phyloP scores from a whole-genome alignment of 1,140 invertebrate species.

The Drosophila malerkotliana region DNA sequence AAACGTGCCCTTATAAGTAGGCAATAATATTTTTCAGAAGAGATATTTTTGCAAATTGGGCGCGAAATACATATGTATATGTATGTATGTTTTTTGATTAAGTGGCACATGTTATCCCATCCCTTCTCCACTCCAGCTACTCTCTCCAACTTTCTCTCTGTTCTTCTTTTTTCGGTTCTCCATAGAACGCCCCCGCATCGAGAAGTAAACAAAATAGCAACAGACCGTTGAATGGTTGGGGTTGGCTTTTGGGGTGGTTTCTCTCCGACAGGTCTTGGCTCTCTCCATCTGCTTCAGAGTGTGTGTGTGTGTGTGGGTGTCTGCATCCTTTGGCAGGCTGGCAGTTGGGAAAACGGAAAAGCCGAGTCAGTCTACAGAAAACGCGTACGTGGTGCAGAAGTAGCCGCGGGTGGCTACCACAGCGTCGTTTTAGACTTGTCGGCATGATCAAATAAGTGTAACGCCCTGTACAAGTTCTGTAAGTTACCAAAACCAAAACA shows the following conservation, averaged over 20 bases:
- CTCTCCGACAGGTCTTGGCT: constrained; percentile 34
- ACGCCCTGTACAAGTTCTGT: constrained; percentile 84
- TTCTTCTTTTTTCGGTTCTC: background rate
- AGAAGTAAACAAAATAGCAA: constrained; percentile 81
- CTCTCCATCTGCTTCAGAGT: constrained; percentile 19
- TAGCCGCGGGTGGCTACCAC: constrained; percentile 83
- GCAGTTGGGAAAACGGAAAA: constrained; percentile 76
- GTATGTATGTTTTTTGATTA: background rate
- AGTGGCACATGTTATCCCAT: constrained; percentile 3
- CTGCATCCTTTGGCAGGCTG: constrained; percentile 60
- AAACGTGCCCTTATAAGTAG: constrained; percentile 4
- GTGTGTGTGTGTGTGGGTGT: constrained; percentile 47
- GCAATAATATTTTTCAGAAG: background rate
- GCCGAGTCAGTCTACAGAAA: constrained; percentile 84
- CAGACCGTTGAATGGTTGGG: constrained; percentile 62
- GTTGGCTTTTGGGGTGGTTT: constrained; percentile 44
- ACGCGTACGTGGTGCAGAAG: constrained; percentile 84
- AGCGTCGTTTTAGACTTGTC: constrained; percentile 84
- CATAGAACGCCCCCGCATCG: constrained; percentile 51
- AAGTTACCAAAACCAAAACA: constrained; percentile 66
- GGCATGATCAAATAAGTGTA: constrained; percentile 84
- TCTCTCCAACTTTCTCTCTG: constrained; percentile 1
- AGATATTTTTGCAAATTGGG: background rate
- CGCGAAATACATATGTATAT: background rate
- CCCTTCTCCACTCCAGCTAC: constrained; percentile 6